Conservation (phyloP, 2,113 vertebrate genomes). For the Sprattus sprattus region DNA sequence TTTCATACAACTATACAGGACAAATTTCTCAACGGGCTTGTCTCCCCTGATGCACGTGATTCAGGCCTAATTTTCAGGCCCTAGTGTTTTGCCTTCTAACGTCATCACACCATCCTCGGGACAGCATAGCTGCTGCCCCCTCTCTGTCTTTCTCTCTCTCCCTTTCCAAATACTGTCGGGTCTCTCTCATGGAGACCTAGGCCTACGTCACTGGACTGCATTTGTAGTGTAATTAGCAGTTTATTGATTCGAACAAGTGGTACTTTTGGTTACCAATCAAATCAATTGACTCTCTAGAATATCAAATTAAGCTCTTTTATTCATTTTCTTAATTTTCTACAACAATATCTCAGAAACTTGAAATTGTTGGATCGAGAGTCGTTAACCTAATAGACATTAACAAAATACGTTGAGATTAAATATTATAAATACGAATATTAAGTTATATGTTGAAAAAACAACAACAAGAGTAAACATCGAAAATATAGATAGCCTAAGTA, state of each 20-base stretch:
- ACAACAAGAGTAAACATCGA: background rate
- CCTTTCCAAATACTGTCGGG: background rate
- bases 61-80: background rate
- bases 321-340: background rate
- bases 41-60: background rate
- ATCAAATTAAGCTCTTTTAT: slow-evolving; percentile 29
- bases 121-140: background rate
- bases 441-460: background rate
- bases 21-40: background rate
- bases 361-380: background rate
- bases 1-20: background rate
- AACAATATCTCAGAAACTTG: background rate
- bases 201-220: slow-evolving; percentile 41
- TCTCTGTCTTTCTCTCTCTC: background rate
- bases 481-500: background rate
- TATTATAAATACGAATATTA: background rate
- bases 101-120: slow-evolving; percentile 13
- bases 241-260: slow-evolving; percentile 44
- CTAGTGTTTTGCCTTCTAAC: background rate
- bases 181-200: slow-evolving; percentile 7
- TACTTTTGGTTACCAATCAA: slow-evolving; percentile 35
- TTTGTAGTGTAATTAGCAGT: slow-evolving; percentile 47
- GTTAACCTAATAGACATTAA: background rate
- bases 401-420: background rate
- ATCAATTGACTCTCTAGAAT: slow-evolving; percentile 34